Percentiles rank a stretch among this genome's conserved stretches.
Conservation (phyloP, 2,888 invertebrate genomes). For the Apodemia mormo region DNA sequence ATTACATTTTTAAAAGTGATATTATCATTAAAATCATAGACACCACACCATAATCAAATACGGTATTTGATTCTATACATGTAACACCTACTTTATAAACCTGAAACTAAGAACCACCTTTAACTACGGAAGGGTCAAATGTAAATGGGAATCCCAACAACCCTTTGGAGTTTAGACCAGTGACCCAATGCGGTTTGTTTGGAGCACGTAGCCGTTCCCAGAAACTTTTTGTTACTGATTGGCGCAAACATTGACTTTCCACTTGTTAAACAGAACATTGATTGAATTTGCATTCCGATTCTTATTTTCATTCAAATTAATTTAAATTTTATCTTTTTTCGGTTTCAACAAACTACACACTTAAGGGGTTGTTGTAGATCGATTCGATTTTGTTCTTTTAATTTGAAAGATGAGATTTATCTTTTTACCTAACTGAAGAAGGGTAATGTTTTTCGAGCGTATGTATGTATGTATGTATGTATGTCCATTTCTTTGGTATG, state of each 20-base stretch:
- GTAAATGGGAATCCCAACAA: constrained; percentile 3
- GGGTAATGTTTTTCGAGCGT: too few species aligned
- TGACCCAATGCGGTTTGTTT: constrained; percentile 35
- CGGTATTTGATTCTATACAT: too few species aligned
- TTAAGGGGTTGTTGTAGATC: not conserved
- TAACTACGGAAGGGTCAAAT: not conserved
- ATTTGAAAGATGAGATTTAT: not conserved
- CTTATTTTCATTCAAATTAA: constrained; percentile 14
- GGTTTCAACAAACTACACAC: not conserved
- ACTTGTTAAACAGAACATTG: constrained; percentile 47
- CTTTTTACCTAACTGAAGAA: not conserved
- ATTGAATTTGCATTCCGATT: constrained; percentile 42
- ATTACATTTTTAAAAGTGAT: too few species aligned
- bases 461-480: too few species aligned
- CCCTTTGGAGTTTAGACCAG: constrained; percentile 1
- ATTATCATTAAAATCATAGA: too few species aligned
- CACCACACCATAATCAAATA: too few species aligned
- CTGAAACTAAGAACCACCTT: constrained; percentile 6
- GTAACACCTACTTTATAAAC: not conserved
- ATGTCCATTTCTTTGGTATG: too few species aligned
- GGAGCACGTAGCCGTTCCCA: constrained; percentile 38
- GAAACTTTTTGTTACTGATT: constrained; percentile 54
- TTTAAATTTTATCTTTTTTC: not conserved
- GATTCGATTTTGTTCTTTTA: not conserved
- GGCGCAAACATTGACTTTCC: constrained; percentile 53